phyloP scores from a whole-genome alignment of 2,797 vertebrate species.

The Rousettus madagascariensis region DNA sequence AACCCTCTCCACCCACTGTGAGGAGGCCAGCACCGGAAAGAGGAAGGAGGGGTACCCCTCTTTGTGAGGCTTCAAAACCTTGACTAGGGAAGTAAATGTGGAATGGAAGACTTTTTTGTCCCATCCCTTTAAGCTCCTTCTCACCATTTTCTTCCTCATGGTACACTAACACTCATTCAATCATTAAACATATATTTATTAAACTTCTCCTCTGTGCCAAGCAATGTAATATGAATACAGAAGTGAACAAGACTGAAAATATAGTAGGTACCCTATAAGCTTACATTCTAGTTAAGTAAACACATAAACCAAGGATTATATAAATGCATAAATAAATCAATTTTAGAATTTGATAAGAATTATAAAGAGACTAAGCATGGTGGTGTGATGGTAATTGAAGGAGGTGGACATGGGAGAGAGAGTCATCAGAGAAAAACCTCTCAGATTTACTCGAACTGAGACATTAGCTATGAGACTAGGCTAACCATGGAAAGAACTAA shows the following conservation, averaged over 20 bases:
- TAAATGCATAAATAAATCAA: neutral
- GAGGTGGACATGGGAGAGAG: neutral
- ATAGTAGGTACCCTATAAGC: neutral
- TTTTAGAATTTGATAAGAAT: neutral
- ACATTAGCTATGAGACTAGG: neutral
- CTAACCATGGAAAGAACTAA: neutral
- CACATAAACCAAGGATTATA: neutral
- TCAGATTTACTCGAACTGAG: neutral
- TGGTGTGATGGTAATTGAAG: neutral
- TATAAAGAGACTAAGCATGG: neutral
- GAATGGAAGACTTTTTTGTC: neutral
- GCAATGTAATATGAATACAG: neutral
- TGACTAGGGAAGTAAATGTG: neutral
- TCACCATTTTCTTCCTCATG: neutral
- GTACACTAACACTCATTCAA: neutral
- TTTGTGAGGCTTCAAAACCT: neutral
- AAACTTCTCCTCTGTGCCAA: neutral
- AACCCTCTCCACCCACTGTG: neutral
- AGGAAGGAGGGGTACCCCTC: neutral
- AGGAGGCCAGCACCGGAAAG: neutral
- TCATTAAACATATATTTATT: neutral
- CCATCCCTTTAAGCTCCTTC: neutral
- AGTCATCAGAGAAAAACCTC: neutral
- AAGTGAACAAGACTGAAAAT: neutral
- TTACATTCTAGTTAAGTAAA: neutral